Evolutionary conservation across 2,797 vertebrate species (phyloP).

Genomic region (Avahi laniger): DNA sequence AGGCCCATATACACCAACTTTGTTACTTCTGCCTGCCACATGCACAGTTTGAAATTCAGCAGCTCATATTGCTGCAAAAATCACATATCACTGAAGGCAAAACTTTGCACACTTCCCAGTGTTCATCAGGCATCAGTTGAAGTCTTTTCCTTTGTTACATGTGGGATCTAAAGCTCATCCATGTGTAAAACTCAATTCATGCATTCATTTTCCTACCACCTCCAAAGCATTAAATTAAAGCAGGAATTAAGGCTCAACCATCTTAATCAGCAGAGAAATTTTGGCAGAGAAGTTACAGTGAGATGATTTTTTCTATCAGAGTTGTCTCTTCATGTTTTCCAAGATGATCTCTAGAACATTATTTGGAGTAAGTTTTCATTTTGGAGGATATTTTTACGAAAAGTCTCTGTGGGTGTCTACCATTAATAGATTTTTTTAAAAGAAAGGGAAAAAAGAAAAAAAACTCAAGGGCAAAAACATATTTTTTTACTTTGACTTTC

Average conservation of each 20-base stretch:
- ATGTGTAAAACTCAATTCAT: background rate
- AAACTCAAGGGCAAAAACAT: background rate
- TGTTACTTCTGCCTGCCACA: background rate
- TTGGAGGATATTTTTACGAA: slow-evolving; percentile 24
- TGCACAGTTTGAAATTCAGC: background rate
- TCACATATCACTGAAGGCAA: background rate
- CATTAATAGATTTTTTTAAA: background rate
- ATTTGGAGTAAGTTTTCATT: background rate
- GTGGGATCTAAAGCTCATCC: background rate
- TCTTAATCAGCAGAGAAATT: background rate
- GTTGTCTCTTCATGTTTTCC: background rate
- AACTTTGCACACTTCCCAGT: background rate
- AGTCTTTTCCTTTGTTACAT: background rate
- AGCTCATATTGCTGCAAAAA: background rate
- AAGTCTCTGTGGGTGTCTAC: background rate
- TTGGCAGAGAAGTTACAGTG: background rate
- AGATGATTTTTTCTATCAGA: background rate
- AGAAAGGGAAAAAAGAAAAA: background rate
- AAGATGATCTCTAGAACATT: background rate
- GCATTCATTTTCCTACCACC: background rate
- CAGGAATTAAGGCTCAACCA: background rate
- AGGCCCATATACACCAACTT: background rate
- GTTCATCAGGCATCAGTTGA: background rate
- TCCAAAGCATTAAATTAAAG: background rate
- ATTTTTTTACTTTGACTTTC: background rate